phyloP scores from a whole-genome alignment of 2,888 invertebrate genomes.

The Nomada flava region DNA sequence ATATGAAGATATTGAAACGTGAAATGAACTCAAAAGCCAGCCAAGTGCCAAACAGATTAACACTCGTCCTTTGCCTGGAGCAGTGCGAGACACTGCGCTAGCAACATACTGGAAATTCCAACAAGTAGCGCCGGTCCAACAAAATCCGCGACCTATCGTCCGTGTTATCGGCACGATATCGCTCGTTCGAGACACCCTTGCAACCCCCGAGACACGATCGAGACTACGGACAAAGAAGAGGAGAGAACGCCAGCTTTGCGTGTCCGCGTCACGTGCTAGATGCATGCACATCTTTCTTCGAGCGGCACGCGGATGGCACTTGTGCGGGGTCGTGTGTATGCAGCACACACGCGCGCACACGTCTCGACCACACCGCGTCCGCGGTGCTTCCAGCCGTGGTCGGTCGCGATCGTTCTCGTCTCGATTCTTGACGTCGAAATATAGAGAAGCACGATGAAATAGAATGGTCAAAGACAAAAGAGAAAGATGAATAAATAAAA shows the following conservation, averaged over 20 bases:
- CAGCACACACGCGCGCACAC: conserved; percentile 19
- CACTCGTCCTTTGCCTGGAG: conserved; percentile 51
- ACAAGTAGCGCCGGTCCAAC: conserved; percentile 74
- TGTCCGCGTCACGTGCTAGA: not conserved
- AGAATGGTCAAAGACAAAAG: no score
- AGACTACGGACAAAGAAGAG: not conserved
- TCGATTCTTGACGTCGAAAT: not conserved
- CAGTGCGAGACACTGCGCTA: conserved; percentile 58
- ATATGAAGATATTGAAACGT: conserved; percentile 23
- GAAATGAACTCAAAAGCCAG: conserved; percentile 63
- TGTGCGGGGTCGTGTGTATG: not conserved
- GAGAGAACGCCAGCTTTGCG: not conserved
- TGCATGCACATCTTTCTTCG: conserved; percentile 22
- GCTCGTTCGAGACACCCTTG: conserved; percentile 21
- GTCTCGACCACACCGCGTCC: conserved; percentile 14
- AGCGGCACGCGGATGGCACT: conserved; percentile 17
- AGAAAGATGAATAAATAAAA: no score
- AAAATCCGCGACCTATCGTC: conserved; percentile 36
- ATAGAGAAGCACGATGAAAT: not conserved
- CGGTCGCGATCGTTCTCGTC: conserved; percentile 41
- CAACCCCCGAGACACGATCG: conserved; percentile 23
- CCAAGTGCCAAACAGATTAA: conserved; percentile 60
- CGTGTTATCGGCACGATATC: not conserved
- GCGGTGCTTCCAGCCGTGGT: conserved; percentile 21
- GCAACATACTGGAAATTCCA: conserved; percentile 58